Base-by-base conservation (phyloP, 2,888 invertebrate species). In the Tyria jacobaeae region DNA sequence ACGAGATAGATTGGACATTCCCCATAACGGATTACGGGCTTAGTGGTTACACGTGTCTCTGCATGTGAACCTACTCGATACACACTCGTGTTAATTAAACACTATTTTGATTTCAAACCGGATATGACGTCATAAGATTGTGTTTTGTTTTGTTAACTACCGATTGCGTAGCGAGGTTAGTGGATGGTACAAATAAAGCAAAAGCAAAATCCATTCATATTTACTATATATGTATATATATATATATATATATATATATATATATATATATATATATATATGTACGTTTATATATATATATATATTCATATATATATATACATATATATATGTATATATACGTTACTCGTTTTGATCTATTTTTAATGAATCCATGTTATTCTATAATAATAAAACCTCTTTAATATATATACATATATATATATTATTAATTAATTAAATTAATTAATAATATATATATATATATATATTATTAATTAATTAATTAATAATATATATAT, bases 21-120 rank as follows among this genome's bases (percentile, higher is more conserved):
- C 34, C 53, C 49, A 54, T 34, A 39, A 31, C 25, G 58, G 62
- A 49, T 62, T 57, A 62, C 14, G 50, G 35, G 57, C 49, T 62
- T 62, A 62, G 57, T 14, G 58, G 62, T 53, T 44, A 62, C 62
- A 62, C 54, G 57, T 62, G 62, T 54, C 27, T 41, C 17, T 54
- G 50, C 49, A 52, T 39, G 56, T 44, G 25, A 35, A 39, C 27
- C n/a, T 21, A 21, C 41, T 44, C 51, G 57, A 56, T 44, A 52
- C 61, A 61, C 56, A 47, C 27, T 24, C 56, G 37, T 47, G 47
- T 52, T 61, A 57, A 61, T 61, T 61, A 52, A 61, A 61, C 57
- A 57, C 47, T 31, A 39, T 60, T 57, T 34, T 50, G 44, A 41
- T 50, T 35, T 50, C n/a, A 4, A 31, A n/a, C 41, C 44, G 44